Evolutionary conservation across 37 sponge, comb jelly and placozoan species (phyloP).

Genomic region (Amphimedon queenslandica): DNA sequence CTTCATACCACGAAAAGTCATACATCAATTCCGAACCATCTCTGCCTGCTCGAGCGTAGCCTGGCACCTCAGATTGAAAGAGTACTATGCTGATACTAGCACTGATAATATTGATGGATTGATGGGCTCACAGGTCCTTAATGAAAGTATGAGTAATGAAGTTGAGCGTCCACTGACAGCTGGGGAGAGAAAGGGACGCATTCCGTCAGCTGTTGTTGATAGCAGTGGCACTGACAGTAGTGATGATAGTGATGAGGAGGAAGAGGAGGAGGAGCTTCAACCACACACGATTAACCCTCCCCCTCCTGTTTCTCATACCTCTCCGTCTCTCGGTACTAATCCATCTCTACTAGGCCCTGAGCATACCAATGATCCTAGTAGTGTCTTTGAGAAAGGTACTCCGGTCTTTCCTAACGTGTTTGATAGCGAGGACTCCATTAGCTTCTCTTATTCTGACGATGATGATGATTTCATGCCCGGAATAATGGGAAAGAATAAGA

Average conservation of each 20-base stretch:
- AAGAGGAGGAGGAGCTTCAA: not conserved
- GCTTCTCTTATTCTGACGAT: constrained; percentile 40
- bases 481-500: constrained; percentile 27
- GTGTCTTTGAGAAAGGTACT: too few relatives aligned
- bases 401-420: not conserved
- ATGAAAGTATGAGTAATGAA: too few relatives aligned
- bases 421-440: constrained; percentile 14
- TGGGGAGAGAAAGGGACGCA: not conserved
- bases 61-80: constrained; percentile 86
- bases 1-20: constrained; percentile 94
- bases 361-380: not conserved
- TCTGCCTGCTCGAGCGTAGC: constrained; percentile 89
- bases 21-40: constrained; percentile 94
- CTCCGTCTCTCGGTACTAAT: too few relatives aligned
- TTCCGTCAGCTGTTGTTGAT: not conserved
- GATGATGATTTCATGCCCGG: constrained; percentile 46
- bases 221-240: not conserved
- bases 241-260: not conserved
- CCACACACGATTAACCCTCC: too few relatives aligned
- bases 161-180: not conserved
- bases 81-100: constrained; percentile 23
- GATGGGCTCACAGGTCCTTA: too few relatives aligned
- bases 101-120: too few relatives aligned
- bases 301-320: too few relatives aligned
- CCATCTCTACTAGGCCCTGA: not conserved